Base-by-base conservation (phyloP, 2,888 invertebrate species). In the Drosophila borealis region DNA sequence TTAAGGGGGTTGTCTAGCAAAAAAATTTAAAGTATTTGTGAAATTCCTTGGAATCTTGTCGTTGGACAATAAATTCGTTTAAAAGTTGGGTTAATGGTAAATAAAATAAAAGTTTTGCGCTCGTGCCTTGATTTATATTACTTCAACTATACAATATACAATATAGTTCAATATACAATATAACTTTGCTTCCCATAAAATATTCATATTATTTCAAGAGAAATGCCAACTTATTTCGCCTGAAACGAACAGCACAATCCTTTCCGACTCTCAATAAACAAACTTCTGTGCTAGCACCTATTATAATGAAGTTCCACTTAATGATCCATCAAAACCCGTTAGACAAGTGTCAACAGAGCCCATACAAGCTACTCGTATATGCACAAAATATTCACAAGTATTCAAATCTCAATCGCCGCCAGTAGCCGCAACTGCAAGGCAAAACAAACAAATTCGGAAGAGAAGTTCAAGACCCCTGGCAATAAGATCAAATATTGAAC, bases 401-500 rank as follows among this genome's bases (percentile, higher is more conserved):
- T 73, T 70, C 46, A 61, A 63, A 60, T 56, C 49, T 67, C 61
- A 65, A 74, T 69, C 49, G 66, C 11, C 46, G 44, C 50, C 82
- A 80, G 81, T 72, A 80, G 78, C 70, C 34, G 53, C 48, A 51
- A 63, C 65, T 68, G 51, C 37, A 44, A 54, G 41, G 45, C 66
- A 53, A 50, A 63, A 64, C 63, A 80, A 73, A 67, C 66, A 53
- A 54, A 59, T 41, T 55, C 46, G 42, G 4, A 9, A 49, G 54
- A 37, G 48, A 54, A 61, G 45, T 65, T 61, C 36, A 45, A 45
- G 53, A 41, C 42, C 29, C 46, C 25, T 48, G 57, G 57, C 70
- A 74, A 75, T 70, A 70, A 75, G 45, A 75, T 46, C 83, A 87
- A 83, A 84, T 88, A 84, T 84, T 84, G 89, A 72, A 84, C 89